phyloP scores from a whole-genome alignment of 2,797 vertebrate species.

The Sitta carolinensis region DNA sequence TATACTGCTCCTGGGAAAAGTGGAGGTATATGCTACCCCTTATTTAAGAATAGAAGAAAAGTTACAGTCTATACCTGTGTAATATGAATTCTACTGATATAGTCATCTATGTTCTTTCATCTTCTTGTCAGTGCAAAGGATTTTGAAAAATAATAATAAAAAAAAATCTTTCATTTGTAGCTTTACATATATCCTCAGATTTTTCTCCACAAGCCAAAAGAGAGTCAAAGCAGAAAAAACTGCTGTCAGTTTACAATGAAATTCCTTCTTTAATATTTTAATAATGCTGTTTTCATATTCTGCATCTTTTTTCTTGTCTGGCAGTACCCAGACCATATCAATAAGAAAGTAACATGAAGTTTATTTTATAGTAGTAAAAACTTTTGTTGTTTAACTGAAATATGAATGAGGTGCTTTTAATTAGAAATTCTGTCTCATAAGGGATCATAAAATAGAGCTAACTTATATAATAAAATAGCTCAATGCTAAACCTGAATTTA shows the following conservation, averaged over 20 bases:
- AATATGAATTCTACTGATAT: not conserved
- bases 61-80: not conserved
- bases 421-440: not conserved
- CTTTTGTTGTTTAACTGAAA: not conserved
- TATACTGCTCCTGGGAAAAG: not conserved
- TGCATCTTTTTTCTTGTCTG: not conserved
- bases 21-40: not conserved
- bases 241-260: not conserved
- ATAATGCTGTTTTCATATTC: not conserved
- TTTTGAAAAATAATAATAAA: not conserved
- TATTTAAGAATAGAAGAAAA: constrained; percentile 5
- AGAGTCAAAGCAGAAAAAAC: not conserved
- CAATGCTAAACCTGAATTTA: not conserved
- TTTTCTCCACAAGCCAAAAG: not conserved
- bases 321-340: not conserved
- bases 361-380: not conserved
- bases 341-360: not conserved
- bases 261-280: not conserved
- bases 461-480: not conserved
- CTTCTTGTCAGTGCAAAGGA: not conserved
- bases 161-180: not conserved
- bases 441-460: not conserved
- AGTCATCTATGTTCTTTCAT: not conserved
- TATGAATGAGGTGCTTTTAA: not conserved
- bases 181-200: not conserved